These are phyloP conservation scores for Silurus meridionalis DNA, from an alignment of 2,113 vertebrate genomes.

Conservation along the genomic window DNA sequence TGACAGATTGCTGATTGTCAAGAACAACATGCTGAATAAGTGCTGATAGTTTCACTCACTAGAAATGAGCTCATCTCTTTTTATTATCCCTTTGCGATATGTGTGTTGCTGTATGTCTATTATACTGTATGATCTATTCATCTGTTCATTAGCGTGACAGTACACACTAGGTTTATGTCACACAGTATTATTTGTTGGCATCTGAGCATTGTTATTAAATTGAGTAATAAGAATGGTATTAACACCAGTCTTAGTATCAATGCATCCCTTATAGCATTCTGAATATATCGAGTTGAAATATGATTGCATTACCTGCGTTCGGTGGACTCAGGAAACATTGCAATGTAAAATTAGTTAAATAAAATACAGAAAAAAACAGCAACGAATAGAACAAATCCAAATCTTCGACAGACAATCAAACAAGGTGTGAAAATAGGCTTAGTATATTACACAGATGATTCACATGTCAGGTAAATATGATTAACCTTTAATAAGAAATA, in stretches of 20 bases:
- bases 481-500: constrained; percentile 6
- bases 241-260: neutral
- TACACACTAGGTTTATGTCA: neutral
- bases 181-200: neutral
- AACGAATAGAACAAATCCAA: neutral
- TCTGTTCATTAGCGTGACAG: neutral
- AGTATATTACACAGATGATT: neutral
- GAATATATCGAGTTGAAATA: neutral
- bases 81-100: neutral
- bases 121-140: neutral
- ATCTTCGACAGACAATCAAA: neutral
- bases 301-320: neutral
- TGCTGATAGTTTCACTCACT: neutral
- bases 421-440: neutral
- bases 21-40: neutral
- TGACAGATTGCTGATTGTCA: neutral
- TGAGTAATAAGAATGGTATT: neutral
- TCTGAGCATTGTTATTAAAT: neutral
- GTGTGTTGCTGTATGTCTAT: neutral
- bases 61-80: neutral
- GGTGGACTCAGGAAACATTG: neutral
- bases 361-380: neutral
- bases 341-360: neutral
- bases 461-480: neutral
- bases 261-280: neutral